Conservation (phyloP, 2,797 vertebrate genomes). For the Myotis vivesi region DNA sequence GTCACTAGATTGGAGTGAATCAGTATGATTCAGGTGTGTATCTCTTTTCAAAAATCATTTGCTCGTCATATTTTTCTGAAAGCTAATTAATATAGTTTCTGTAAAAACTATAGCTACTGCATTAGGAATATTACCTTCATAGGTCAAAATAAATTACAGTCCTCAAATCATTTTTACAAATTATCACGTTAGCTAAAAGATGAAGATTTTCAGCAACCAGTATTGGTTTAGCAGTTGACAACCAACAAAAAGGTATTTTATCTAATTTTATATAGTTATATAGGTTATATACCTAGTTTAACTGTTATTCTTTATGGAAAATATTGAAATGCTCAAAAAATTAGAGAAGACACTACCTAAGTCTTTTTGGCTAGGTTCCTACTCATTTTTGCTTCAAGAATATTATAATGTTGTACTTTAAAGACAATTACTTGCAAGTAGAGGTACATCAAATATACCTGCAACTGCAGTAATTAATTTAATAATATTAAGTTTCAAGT, state of each 20-base stretch:
- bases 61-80: conserved; percentile 64
- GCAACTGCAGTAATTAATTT: conserved; percentile 30
- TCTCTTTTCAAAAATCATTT: conserved; percentile 66
- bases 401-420: background rate
- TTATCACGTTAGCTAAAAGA: conserved; percentile 57
- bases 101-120: conserved; percentile 53
- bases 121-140: conserved; percentile 51
- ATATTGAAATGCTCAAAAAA: conserved; percentile 52
- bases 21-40: conserved; percentile 71
- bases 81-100: conserved; percentile 73
- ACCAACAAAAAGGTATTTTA: conserved; percentile 49
- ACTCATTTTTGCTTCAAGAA: background rate
- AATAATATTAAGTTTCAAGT: conserved; percentile 31
- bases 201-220: conserved; percentile 66
- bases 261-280: background rate
- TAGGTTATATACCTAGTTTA: conserved; percentile 20
- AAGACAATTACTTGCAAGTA: conserved; percentile 34
- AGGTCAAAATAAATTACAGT: conserved; percentile 61
- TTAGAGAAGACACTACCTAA: background rate
- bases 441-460: background rate
- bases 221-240: conserved; percentile 53
- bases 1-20: conserved; percentile 77
- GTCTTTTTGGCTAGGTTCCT: conserved; percentile 26
- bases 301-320: conserved; percentile 41
- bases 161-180: conserved; percentile 63